Base-by-base conservation (phyloP, 2,888 invertebrate species). In the Anthophora plumipes region DNA sequence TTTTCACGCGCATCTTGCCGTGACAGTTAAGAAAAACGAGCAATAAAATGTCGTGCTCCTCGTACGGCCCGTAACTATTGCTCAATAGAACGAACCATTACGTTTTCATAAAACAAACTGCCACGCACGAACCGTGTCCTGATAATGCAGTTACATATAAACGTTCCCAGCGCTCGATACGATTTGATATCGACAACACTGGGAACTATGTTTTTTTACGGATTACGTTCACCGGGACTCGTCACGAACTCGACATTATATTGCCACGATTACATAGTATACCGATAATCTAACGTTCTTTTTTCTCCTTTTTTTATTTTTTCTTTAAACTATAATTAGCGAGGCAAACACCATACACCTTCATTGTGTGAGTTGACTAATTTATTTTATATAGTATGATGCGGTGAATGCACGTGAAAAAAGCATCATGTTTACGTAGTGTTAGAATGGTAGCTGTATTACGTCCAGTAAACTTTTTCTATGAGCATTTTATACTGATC, bases 401-500 rank as follows among this genome's bases (percentile, higher is more conserved):
- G 82, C 85, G 87, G 80, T 71, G 83, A 81, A 73, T 81, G 84
- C 84, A 80, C 85, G 87, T 80, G 84, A 77, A 82, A 77, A n/a
- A 83, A 77, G 77, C 71, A 77, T 87, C 82, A 74, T 74, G 82
- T 85, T 88, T 83, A 63, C 68, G 85, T 88, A 87, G 87, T 54
- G 69, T 71, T 82, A 85, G 86, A 83, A 80, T 59, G 78, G 82
- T 86, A 84, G 82, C 54, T 85, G 83, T 87, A 88, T 83, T 86
- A 88, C 89, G 87, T 89, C 89, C 89, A 86, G 78, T 84, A 85
- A 85, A 91, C 88, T 91, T 91, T 70, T 91, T 91, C 90, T 91
- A 91, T 90, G 89, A 91, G 87, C 88, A 87, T 91, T 91, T 91
- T 91, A 91, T 91, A 91, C 91, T 89, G 91, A 91, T 89, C 87